Evolutionary conservation across 2,888 invertebrate species (phyloP).

Genomic region (Gibbula magus): DNA sequence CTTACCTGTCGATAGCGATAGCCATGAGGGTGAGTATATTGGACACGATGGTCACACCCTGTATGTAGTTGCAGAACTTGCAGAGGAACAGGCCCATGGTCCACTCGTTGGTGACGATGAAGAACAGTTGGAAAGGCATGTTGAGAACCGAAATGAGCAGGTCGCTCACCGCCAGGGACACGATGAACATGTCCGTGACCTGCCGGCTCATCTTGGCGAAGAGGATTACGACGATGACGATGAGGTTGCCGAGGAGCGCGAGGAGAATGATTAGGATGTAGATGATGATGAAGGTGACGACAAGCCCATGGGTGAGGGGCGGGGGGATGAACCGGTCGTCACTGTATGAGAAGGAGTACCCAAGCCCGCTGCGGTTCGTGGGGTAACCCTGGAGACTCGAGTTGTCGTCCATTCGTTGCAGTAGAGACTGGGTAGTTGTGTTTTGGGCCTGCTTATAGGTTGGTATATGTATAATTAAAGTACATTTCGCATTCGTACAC

Average conservation of each 20-base stretch:
- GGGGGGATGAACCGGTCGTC: conserved; percentile 45
- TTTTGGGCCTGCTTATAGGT: too few species aligned
- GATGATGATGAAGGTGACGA: conserved; percentile 47
- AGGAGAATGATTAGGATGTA: conserved; percentile 54
- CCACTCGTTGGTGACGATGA: conserved; percentile 59
- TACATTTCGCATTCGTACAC: too few species aligned
- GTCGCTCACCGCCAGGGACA: conserved; percentile 64
- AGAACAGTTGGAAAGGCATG: conserved; percentile 61
- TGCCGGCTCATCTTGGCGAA: conserved; percentile 44
- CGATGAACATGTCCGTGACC: conserved; percentile 62
- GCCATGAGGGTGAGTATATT: conserved; percentile 61
- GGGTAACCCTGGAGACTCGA: too few species aligned
- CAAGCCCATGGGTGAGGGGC: conserved; percentile 41
- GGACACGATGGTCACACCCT: conserved; percentile 60
- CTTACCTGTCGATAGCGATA: conserved; percentile 66
- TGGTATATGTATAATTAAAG: too few species aligned
- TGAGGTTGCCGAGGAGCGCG: conserved; percentile 54
- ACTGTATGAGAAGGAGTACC: not conserved
- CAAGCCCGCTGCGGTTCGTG: too few species aligned
- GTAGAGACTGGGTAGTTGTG: too few species aligned
- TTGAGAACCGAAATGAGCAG: conserved; percentile 59
- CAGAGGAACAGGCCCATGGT: conserved; percentile 56
- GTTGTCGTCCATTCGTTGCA: too few species aligned
- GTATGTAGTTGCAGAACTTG: conserved; percentile 62
- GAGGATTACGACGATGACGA: conserved; percentile 56